phyloP scores from a whole-genome alignment of 2,888 invertebrate species.

The Sarcophaga caerulescens region DNA sequence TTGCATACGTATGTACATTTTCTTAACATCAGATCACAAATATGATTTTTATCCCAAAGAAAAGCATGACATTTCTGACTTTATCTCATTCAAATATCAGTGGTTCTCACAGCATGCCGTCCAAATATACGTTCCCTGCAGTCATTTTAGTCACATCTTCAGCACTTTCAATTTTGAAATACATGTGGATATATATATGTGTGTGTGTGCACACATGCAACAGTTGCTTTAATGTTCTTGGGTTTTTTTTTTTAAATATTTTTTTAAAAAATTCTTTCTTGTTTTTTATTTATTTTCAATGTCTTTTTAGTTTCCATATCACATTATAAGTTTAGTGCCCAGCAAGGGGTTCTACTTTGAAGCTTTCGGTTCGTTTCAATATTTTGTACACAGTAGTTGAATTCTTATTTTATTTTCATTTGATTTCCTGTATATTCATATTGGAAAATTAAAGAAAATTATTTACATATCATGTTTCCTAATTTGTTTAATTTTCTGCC shows the following conservation, averaged over 20 bases:
- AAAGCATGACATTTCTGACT: constrained; percentile 67
- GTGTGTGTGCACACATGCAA: neutral
- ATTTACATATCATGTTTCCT: constrained; percentile 57
- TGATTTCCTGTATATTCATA: neutral
- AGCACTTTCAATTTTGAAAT: constrained; percentile 13
- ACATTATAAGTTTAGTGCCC: constrained; percentile 63
- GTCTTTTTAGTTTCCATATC: constrained; percentile 49
- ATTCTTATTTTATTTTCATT: constrained; percentile 27
- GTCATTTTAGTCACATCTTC: constrained; percentile 15
- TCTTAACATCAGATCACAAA: constrained; percentile 50
- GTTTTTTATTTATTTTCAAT: constrained; percentile 15
- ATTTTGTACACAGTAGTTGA: neutral
- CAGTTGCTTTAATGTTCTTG: neutral
- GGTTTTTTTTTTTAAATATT: neutral
- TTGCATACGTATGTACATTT: neutral
- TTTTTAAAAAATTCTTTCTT: neutral
- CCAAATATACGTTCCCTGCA: constrained; percentile 37
- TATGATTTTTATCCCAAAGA: constrained; percentile 64
- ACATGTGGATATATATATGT: constrained; percentile 1
- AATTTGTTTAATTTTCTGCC: constrained; percentile 37
- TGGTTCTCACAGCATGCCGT: constrained; percentile 63
- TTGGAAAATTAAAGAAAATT: neutral
- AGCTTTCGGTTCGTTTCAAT: neutral
- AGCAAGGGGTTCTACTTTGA: constrained; percentile 62
- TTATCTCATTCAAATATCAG: constrained; percentile 68